A percentile compares a stretch with the other conserved stretches of the same genome.
Evolutionary conservation across 2,888 invertebrate species (phyloP).

Genomic region (Catocala fraxini): DNA sequence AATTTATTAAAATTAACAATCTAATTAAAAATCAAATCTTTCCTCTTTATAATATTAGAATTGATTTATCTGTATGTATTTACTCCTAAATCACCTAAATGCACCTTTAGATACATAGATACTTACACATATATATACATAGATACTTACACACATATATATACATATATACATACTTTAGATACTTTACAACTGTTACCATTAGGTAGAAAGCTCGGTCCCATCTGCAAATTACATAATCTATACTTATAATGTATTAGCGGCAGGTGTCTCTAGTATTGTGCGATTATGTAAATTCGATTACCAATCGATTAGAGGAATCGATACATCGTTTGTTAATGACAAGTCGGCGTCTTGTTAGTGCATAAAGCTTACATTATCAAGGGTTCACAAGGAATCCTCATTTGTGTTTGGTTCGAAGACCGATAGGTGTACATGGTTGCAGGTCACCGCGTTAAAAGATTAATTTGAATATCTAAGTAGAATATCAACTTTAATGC

Average conservation of each 20-base stretch:
- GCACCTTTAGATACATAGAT: too few species aligned
- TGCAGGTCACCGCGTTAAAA: not conserved
- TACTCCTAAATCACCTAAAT: too few species aligned
- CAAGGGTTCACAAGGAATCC: constrained; percentile 34
- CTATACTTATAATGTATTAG: constrained; percentile 28
- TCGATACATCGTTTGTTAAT: constrained; percentile 57
- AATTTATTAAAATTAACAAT: too few species aligned
- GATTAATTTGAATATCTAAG: too few species aligned
- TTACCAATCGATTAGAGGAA: constrained; percentile 56
- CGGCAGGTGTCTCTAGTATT: constrained; percentile 56
- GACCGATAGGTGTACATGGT: constrained; percentile 23
- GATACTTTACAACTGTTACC: too few species aligned
- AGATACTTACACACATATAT: too few species aligned
- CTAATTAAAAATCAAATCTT: too few species aligned
- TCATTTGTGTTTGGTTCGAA: constrained; percentile 31
- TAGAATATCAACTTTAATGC: too few species aligned
- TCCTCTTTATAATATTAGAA: too few species aligned
- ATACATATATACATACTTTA: too few species aligned
- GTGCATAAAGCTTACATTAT: constrained; percentile 32
- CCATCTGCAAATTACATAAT: constrained; percentile 18
- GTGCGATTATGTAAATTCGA: constrained; percentile 62
- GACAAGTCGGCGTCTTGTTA: constrained; percentile 37
- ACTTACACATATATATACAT: too few species aligned
- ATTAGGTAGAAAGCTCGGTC: constrained; percentile 14
- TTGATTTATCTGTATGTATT: too few species aligned